Percentiles rank a stretch among this genome's conserved stretches.
Conservation (phyloP, 2,888 invertebrate species). For the Poecilobothrus nobilitatus region DNA sequence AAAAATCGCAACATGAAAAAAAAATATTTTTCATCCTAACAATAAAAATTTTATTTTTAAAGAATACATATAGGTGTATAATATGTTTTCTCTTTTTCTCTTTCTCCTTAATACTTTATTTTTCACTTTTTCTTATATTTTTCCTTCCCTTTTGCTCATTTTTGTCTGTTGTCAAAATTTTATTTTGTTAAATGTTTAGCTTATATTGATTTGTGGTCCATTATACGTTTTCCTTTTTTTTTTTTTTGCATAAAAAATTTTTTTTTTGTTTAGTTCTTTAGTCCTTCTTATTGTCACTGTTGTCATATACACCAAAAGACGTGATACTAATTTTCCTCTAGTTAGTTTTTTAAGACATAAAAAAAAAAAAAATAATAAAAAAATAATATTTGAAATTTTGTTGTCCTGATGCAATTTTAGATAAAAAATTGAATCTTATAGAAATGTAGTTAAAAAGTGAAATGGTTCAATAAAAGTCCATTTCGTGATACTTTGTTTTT, state of each 20-base stretch:
- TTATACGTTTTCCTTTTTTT: neutral
- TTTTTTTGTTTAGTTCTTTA: neutral
- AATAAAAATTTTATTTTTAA: neutral
- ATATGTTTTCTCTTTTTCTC: no score
- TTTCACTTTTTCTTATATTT: neutral
- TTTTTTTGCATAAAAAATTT: neutral
- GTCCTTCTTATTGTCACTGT: neutral
- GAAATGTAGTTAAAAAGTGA: no score
- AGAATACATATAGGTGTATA: no score
- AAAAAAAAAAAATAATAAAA: neutral
- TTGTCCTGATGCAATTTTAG: constrained; percentile 1
- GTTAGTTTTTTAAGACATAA: neutral
- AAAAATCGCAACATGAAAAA: neutral
- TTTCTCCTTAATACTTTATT: neutral
- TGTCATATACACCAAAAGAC: neutral
- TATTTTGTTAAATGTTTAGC: neutral
- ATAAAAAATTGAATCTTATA: neutral
- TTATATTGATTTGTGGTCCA: neutral
- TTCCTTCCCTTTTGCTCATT: neutral
- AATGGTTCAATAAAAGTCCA: no score
- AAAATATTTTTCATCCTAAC: neutral
- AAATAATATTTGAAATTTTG: neutral
- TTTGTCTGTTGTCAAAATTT: neutral
- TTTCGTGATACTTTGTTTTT: no score
- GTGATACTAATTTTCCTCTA: no score